Evolutionary conservation across 2,888 invertebrate species (phyloP), one percentile per base, ranked within the genome.

Genomic region (Hermaeophaga mercurialis): DNA sequence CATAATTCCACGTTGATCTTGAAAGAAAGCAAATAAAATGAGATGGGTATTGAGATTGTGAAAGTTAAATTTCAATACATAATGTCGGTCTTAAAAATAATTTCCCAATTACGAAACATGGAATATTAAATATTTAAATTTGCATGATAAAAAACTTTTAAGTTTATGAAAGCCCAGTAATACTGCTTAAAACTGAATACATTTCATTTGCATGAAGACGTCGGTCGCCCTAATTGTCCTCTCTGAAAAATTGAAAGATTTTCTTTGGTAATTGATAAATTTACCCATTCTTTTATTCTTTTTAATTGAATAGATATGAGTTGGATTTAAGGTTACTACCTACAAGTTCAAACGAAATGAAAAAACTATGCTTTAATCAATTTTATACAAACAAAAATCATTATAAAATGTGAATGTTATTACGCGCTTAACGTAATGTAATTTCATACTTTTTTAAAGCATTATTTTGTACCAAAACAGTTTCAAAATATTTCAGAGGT

Each of bases 91-190:
- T 67, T 66, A 66, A 66, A 69, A 69, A 66, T 69, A 69, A 70
- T 67, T 68, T 63, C 62, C 64, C 69, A 69, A 70, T 70, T 70
- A 69, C 67, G 61, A 70, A 70, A 70, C 69, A 69, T 70, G 70
- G 70, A 70, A 70, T 70, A 70, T 69, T 68, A 65, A 68, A 68
- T 66, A 64, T 63, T 43, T 56, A 58, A 54, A 69, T 70, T 69
- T 69, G 66, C 68, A 68, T 70, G 68, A 67, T 69, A 62, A 66
- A 60, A 68, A 68, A 65, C 49, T 66, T 52, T 67, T 59, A 63
- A 66, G 62, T 69, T 67, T 68, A 66, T 67, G 65, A 69, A 69
- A 66, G 66, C 68, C 66, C 66, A 68, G 66, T 68, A 70, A 68
- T 66, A 65, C 62, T 68, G 65, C 62, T 65, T 36, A 53, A 67